Evolutionary conservation across 1,140 invertebrate genomes (phyloP).

Genomic region (Colletes latitarsis): DNA sequence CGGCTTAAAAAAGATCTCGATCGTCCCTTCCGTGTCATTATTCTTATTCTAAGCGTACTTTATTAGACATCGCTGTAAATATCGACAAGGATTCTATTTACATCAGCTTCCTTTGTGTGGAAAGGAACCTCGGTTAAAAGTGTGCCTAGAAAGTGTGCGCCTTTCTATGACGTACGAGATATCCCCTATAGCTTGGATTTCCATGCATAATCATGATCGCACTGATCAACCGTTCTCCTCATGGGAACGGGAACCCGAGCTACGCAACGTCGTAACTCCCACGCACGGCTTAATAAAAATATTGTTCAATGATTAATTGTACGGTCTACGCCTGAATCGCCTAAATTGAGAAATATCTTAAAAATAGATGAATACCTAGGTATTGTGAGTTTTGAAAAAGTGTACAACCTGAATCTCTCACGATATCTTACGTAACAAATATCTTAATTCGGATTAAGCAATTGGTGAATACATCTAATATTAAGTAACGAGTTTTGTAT

Average conservation of each 20-base stretch:
- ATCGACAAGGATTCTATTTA: background rate
- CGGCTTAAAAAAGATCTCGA: background rate
- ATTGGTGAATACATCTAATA: no score
- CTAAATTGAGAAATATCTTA: conserved; percentile 44
- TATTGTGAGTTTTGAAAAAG: background rate
- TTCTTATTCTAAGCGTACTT: background rate
- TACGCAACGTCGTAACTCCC: conserved; percentile 54
- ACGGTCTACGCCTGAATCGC: background rate
- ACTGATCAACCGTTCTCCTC: conserved; percentile 42
- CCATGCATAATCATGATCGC: conserved; percentile 70
- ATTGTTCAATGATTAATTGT: conserved; percentile 44
- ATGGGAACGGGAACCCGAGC: conserved; percentile 68
- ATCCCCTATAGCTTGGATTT: conserved; percentile 73
- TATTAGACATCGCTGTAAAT: conserved; percentile 9
- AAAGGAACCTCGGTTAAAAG: background rate
- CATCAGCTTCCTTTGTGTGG: background rate
- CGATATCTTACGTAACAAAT: no score
- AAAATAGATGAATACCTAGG: background rate
- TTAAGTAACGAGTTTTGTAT: no score
- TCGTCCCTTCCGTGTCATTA: background rate
- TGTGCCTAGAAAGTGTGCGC: conserved; percentile 58
- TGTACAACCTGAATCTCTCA: background rate
- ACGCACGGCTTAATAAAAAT: conserved; percentile 21
- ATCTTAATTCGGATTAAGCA: no score
- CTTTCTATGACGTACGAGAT: conserved; percentile 59